A percentile compares a stretch with the other conserved stretches of the same genome.
Evolutionary conservation across 2,113 vertebrate genomes (phyloP).

Genomic region (Lepus europaeus): DNA sequence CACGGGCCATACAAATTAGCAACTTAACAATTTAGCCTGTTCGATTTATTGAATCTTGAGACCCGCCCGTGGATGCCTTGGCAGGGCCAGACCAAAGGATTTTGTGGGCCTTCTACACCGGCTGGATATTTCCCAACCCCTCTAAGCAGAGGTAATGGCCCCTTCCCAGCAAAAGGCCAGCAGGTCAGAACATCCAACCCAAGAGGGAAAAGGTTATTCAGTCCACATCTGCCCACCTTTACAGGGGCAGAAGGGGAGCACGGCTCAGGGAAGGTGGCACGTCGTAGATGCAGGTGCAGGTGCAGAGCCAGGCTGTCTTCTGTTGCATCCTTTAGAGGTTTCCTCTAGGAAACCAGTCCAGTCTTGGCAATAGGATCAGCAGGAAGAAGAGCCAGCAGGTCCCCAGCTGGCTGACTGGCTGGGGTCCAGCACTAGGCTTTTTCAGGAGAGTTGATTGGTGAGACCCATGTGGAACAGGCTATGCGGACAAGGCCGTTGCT

Average conservation of each 20-base stretch:
- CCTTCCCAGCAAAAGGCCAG: neutral
- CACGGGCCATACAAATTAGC: too few relatives aligned
- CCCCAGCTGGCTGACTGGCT: neutral
- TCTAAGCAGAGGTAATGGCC: neutral
- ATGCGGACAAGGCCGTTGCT: neutral
- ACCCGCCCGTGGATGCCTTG: too few relatives aligned
- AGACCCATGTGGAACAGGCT: neutral
- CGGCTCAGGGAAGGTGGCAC: neutral
- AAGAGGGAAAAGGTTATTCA: constrained; percentile 3
- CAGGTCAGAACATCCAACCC: neutral
- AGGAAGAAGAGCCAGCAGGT: neutral
- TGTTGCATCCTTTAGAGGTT: neutral
- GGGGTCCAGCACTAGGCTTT: neutral
- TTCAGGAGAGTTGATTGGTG: neutral
- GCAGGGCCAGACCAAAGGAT: too few relatives aligned
- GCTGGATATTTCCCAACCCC: too few relatives aligned
- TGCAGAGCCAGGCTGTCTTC: neutral
- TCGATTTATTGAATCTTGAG: too few relatives aligned
- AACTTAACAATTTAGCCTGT: too few relatives aligned
- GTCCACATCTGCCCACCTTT: neutral
- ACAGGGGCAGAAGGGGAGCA: neutral
- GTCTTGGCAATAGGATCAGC: neutral
- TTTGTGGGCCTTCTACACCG: too few relatives aligned
- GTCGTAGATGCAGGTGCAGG: neutral
- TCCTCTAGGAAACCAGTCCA: neutral